Base-by-base conservation (phyloP, 2,888 invertebrate genomes). In the Papilio gigon region DNA sequence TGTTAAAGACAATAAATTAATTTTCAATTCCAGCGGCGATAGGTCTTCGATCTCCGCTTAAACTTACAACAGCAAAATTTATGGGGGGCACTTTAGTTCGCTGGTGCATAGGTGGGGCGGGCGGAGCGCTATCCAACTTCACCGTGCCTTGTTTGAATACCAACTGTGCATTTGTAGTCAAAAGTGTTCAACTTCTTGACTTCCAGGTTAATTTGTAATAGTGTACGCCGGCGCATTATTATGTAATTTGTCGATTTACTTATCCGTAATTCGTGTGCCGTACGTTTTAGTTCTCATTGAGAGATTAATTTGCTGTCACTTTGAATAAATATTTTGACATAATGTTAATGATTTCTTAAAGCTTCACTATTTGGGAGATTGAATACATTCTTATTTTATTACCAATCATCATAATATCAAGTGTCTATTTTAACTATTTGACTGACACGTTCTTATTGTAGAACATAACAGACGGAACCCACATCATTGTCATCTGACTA, bases 31-130 rank as follows among this genome's bases (percentile, higher is more conserved):
- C 12, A 65, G 65, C 9, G 14, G 3, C 20, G 12, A n/a, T 69
- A 69, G 22, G 6, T 69, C 69, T 44, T 33, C 37, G 69, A 61
- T 61, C 50, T 44, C 6, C 80, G 85, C 84, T 88, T 88, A 87
- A 90, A 89, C 83, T 88, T 88, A 85, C 86, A 84, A 83, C 80
- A 81, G 80, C 76, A 73, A 84, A 88, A 90, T 90, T 89, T 90
- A 90, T 90, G 83, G 84, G 73, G 78, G 81, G 79, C 85, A 86
- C 87, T 87, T 87, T 85, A 85, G 84, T 83, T 81, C 77, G 69
- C 72, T 75, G 75, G 77, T 82, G 84, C 84, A 84, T 87, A 87
- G 83, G 85, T 83, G 78, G 77, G 77, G 78, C 67, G 70, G 70
- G 67, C 67, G 62, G 69, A 64, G 66, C 74, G 73, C 72, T 72